Evolutionary conservation across 2,888 invertebrate species (phyloP).

Genomic region (Dichetophora obliterata): DNA sequence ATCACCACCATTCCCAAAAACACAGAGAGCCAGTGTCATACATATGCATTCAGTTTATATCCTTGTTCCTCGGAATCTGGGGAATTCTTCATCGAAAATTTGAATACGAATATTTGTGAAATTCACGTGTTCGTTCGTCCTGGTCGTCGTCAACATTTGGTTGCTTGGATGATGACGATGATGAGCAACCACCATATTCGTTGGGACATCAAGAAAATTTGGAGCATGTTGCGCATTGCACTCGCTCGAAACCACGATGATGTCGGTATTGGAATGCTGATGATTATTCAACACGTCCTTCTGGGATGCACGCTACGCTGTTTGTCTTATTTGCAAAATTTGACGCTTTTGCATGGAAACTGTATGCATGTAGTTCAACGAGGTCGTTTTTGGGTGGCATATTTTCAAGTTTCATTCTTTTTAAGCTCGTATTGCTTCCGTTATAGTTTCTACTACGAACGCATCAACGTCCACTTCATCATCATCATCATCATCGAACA

Average conservation of each 20-base stretch:
- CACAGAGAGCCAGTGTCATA: neutral
- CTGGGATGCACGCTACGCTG: conserved; percentile 53
- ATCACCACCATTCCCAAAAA: neutral
- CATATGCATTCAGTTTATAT: conserved; percentile 11
- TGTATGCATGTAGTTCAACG: neutral
- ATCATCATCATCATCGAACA: conserved; percentile 5
- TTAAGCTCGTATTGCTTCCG: neutral
- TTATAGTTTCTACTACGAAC: conserved; percentile 5
- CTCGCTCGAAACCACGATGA: neutral
- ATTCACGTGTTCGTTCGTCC: conserved; percentile 49
- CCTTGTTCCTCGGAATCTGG: conserved; percentile 43
- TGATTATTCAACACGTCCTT: conserved; percentile 67
- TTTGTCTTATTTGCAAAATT: conserved; percentile 8
- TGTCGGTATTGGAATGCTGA: conserved; percentile 41
- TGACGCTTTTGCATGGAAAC: neutral
- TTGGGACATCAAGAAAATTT: conserved; percentile 45
- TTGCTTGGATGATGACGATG: conserved; percentile 35
- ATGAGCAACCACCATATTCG: conserved; percentile 19
- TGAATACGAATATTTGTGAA: conserved; percentile 52
- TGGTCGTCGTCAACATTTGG: conserved; percentile 5
- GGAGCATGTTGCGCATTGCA: conserved; percentile 44
- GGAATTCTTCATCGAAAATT: conserved; percentile 68
- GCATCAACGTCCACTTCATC: neutral
- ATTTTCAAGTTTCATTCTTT: too few species aligned
- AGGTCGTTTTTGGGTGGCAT: too few species aligned